Conservation (phyloP, 2,888 invertebrate genomes). For the Sycophila texana region DNA sequence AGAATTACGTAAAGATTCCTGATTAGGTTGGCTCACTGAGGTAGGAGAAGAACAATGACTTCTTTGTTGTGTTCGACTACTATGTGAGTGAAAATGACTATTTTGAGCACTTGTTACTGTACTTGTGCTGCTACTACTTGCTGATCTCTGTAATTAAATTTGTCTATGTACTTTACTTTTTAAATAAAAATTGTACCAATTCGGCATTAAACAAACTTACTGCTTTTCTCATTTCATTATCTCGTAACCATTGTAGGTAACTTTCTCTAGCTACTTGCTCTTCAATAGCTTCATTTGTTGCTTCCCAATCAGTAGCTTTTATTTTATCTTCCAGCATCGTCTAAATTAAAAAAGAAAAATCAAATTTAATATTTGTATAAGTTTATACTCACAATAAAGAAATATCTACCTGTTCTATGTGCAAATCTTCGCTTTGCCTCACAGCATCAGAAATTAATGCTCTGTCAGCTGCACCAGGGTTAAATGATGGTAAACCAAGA, state of each 20-base stretch:
- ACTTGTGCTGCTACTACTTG: constrained; percentile 71
- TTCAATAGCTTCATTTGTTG: constrained; percentile 92
- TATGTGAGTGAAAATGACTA: constrained; percentile 71
- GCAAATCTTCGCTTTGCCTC: constrained; percentile 85
- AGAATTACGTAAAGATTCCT: constrained; percentile 69
- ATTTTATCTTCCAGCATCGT: constrained; percentile 94
- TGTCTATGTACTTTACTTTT: neutral
- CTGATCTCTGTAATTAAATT: constrained; percentile 65
- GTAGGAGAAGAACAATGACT: constrained; percentile 70
- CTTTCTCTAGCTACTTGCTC: constrained; percentile 92
- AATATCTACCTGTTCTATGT: constrained; percentile 84
- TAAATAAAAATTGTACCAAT: neutral
- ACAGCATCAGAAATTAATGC: constrained; percentile 85
- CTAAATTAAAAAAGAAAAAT: constrained; percentile 71
- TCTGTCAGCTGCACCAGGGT: constrained; percentile 85
- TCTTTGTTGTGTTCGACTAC: constrained; percentile 67
- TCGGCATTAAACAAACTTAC: constrained; percentile 65
- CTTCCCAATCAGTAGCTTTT: constrained; percentile 93
- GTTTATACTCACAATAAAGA: neutral
- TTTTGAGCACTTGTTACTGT: constrained; percentile 72
- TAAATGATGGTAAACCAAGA: constrained; percentile 87
- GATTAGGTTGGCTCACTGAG: constrained; percentile 66
- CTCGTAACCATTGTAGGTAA: constrained; percentile 87
- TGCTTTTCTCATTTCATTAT: constrained; percentile 79
- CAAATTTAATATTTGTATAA: constrained; percentile 1